Evolutionary conservation across 2,113 vertebrate genomes (phyloP).

Genomic region (Entelurus aequoreus): DNA sequence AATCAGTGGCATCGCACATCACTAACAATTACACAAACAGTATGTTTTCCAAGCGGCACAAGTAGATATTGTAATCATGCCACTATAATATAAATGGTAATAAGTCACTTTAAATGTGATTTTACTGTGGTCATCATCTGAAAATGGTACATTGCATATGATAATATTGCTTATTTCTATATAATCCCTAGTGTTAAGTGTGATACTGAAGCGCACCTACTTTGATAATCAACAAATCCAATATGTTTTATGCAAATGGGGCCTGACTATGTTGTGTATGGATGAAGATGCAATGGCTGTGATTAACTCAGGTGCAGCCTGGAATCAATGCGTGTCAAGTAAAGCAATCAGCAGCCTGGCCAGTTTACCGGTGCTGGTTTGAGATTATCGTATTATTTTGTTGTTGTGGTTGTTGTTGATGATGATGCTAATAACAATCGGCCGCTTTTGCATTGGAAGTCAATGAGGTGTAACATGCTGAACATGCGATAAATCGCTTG

Average conservation of each 20-base stretch:
- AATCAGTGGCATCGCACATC: too few species aligned
- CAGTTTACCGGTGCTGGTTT: conserved; percentile 5
- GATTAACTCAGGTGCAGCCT: conserved; percentile 19
- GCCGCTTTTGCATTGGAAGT: neutral
- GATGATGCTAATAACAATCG: conserved; percentile 7
- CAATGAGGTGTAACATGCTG: conserved; percentile 9
- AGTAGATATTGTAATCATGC: too few species aligned
- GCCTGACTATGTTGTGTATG: conserved; percentile 9
- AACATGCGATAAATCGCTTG: conserved; percentile 20
- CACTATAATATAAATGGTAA: too few species aligned
- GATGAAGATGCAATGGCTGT: conserved; percentile 32
- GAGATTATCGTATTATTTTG: conserved; percentile 10
- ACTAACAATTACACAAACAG: too few species aligned
- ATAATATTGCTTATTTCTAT: too few species aligned
- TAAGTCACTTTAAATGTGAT: too few species aligned
- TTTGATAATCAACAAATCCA: conserved; percentile 22
- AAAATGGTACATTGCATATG: neutral
- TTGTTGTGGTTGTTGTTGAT: conserved; percentile 7
- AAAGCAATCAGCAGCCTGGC: conserved; percentile 32
- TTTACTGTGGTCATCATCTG: too few species aligned
- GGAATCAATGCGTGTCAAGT: conserved; percentile 38
- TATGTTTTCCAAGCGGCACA: too few species aligned
- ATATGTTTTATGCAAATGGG: conserved; percentile 4
- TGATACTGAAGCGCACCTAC: neutral
- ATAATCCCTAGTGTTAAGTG: neutral